Base-by-base conservation (phyloP, 1,140 invertebrate species). In the Hycleus phaleratus region DNA sequence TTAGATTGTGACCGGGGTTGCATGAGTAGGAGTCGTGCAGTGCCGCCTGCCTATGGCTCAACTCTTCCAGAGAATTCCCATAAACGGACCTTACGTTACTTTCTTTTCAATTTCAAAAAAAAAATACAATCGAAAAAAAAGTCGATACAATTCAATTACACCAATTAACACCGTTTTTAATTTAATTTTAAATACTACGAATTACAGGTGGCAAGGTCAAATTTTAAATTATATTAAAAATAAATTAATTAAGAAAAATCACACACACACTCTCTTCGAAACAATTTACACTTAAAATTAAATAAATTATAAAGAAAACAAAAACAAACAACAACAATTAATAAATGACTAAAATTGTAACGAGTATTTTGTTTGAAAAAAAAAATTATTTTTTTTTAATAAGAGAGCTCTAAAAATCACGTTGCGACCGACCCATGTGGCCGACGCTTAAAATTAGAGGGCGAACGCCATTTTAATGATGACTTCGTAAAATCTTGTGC, bases 361-460 rank as follows among this genome's bases (percentile, higher is more conserved):
- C 44, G 42, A 32, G 32, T 32, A 32, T 32, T 32, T 32, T 32
- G 1, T 2, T 4, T 32, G 18, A 18, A 18, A 18, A 18, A 12
- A 12, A 18, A 18, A 18, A 32, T 32, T 32, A 3, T 32, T 32
- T 32, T 32, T 32, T 32, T 32, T 32, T 6, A 3, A n/a, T n/a
- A n/a, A 32, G 32, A 32, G 32, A 32, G 11, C 10, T 39, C 45
- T 55, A n/a, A 63, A 68, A 62, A 18, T 18, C 68, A 69, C 66
- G 67, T 67, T 67, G 71, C 71, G 69, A 65, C 58, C 71, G 71
- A 72, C 71, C 71, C 69, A 72, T 72, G 69, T 63, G 71, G 71
- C 69, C 71, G 69, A 67, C 71, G 68, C 69, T 63, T 61, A 70
- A 59, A 68, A 69, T 67, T 51, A 65, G 55, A 42, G 58, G 45